Base-by-base conservation (phyloP, 2,888 invertebrate species). In the Thysanoteuthis rhombus region DNA sequence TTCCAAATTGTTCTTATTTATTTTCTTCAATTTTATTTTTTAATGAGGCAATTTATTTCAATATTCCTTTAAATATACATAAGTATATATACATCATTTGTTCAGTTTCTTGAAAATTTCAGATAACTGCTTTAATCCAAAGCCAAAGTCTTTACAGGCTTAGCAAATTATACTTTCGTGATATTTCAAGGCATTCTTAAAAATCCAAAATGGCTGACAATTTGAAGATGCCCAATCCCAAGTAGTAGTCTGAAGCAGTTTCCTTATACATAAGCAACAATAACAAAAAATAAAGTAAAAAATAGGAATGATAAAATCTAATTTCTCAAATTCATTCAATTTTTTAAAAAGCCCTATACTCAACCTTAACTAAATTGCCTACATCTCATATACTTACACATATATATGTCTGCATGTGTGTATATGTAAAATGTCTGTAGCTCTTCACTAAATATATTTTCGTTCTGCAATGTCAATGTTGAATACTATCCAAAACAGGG, bases 161-260 rank as follows among this genome's bases (percentile, higher is more conserved):
- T 75, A n/a, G n/a, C 75, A 75, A 75, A 75, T 75, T 12, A 75
- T 75, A 75, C 75, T 75, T 75, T 75, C n/a, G 32, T 32, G 8
- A 32, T n/a, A n/a, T 75, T 75, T 75, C 75, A 75, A 75, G 75
- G 75, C 12, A 75, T 75, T 32, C n/a, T 75, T 75, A 75, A 75
- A 75, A 75, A 75, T 75, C n/a, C 75, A 75, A 75, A n/a, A 75
- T 75, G 75, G 75, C 75, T n/a, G n/a, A n/a, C 75, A n/a, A 52
- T 75, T n/a, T 75, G 32, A 75, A 75, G 75, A 32, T 75, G n/a
- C 75, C 75, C 75, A n/a, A 75, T 75, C 16, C n/a, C n/a, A 75
- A n/a, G n/a, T 75, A n/a, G 32, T 75, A 75, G 75, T 1, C n/a
- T 75, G 75, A 75, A 75, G 75, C 75, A 10, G 75, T 75, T 75